Conservation (phyloP, 1,140 invertebrate species). For the Ladona fulva region DNA sequence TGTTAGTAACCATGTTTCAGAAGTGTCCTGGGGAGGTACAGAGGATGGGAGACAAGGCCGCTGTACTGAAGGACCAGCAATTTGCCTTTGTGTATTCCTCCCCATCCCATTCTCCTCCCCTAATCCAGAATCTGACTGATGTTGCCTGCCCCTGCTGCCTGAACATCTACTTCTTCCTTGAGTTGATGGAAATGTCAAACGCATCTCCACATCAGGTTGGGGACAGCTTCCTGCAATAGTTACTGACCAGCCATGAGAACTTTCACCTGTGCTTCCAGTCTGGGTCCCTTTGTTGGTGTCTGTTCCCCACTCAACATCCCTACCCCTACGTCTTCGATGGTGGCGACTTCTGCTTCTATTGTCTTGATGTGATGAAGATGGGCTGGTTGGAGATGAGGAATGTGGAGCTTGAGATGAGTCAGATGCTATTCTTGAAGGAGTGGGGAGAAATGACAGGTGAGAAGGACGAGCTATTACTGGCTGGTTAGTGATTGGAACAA, state of each 20-base stretch:
- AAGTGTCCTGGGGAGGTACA: neutral
- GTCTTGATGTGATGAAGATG: neutral
- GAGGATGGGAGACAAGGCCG: neutral
- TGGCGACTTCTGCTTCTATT: neutral
- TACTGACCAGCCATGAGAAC: neutral
- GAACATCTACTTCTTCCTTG: neutral
- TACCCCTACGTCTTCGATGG: neutral
- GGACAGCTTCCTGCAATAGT: neutral
- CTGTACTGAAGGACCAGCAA: neutral
- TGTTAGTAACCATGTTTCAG: constrained; percentile 6
- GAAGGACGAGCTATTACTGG: neutral
- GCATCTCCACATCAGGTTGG: neutral
- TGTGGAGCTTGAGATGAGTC: neutral
- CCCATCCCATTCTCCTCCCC: neutral
- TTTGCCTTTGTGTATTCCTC: neutral
- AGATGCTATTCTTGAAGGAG: neutral
- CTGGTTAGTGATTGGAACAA: neutral
- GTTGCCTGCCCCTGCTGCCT: neutral
- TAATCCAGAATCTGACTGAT: neutral
- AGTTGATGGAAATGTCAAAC: neutral
- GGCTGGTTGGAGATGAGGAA: neutral
- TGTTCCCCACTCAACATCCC: neutral
- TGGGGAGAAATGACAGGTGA: neutral
- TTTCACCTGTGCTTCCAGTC: neutral
- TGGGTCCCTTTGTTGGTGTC: neutral